These are phyloP conservation scores for Sturnus vulgaris DNA, from an alignment of 2,113 vertebrate species.

Conservation along the genomic window DNA sequence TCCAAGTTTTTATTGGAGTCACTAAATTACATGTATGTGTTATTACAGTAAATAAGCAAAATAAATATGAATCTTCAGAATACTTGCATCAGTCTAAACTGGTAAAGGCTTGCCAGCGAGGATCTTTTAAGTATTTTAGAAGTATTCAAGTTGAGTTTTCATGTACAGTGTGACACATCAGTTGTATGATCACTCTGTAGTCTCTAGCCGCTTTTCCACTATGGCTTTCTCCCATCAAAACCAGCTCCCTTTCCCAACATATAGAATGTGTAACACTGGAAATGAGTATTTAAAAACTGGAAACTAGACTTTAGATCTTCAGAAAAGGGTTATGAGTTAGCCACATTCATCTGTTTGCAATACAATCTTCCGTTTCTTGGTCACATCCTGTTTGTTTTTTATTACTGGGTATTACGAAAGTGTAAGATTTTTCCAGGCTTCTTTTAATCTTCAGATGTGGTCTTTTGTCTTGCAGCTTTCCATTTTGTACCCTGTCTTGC, in stretches of 20 bases:
- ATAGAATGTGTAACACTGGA: background rate
- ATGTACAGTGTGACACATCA: background rate
- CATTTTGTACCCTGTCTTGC: background rate
- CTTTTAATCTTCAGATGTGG: background rate
- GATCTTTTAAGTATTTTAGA: background rate
- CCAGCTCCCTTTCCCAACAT: fast-evolving
- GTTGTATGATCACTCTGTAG: background rate
- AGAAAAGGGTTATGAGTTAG: background rate
- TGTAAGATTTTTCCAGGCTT: background rate
- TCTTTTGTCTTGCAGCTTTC: background rate
- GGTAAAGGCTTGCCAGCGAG: background rate
- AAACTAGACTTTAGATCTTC: background rate
- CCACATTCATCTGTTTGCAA: background rate
- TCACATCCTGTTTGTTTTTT: background rate
- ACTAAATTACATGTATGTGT: background rate
- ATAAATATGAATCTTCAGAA: background rate
- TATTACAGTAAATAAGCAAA: background rate
- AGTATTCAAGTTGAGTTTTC: background rate
- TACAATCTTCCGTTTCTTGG: background rate
- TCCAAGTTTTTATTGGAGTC: background rate
- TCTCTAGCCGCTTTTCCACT: background rate
- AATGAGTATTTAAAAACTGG: background rate
- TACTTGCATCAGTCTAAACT: background rate
- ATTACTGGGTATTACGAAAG: background rate
- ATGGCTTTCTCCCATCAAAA: background rate